Percentiles rank a stretch among this genome's conserved stretches.
These are phyloP conservation scores for Sepioteuthis lessoniana DNA, from an alignment of 2,888 invertebrate species.

Conservation along the genomic window DNA sequence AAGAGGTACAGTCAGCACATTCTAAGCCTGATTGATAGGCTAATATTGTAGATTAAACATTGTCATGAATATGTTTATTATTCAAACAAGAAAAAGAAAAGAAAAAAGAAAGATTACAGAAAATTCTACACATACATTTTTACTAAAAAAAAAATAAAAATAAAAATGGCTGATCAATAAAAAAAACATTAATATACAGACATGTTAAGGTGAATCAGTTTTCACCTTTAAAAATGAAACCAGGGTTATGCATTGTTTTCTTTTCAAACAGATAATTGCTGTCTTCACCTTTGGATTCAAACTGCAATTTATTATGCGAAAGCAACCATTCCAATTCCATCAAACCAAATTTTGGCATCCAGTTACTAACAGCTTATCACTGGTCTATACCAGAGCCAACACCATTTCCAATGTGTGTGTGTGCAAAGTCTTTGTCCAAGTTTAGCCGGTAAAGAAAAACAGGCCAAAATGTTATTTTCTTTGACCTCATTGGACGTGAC, in stretches of 20 bases:
- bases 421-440: neutral
- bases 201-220: neutral
- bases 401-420: neutral
- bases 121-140: no score
- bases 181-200: no score
- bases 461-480: neutral
- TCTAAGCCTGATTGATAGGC: no score
- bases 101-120: no score
- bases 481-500: neutral
- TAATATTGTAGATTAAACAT: no score
- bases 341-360: neutral
- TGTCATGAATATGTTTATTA: no score
- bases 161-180: no score
- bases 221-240: neutral
- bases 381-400: neutral
- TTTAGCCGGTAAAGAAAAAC: neutral
- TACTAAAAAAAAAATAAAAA: no score
- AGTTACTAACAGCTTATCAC: neutral
- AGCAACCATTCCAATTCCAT: neutral
- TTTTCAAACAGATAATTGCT: neutral
- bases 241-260: neutral
- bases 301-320: neutral
- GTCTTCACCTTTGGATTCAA: neutral
- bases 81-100: no score
- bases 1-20: no score